Conservation (phyloP, 2,888 invertebrate genomes). For the Xestoiulus laeticollis region DNA sequence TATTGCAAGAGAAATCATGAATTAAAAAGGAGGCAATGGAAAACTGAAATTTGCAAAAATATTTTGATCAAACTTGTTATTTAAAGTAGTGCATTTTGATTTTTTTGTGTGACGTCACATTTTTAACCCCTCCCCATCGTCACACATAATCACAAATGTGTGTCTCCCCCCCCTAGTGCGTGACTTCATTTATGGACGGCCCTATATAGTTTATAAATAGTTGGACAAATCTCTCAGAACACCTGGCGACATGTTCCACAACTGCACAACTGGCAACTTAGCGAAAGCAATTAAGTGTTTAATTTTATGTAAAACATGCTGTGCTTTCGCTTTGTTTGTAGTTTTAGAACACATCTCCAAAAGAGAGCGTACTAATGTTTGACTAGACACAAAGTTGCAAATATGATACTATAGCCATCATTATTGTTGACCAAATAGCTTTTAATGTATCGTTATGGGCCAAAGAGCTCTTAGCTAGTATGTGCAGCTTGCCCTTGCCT, state of each 20-base stretch:
- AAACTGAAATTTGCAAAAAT: too few species aligned
- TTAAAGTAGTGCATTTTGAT: too few species aligned
- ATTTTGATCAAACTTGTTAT: too few species aligned
- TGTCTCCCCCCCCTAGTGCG: too few species aligned
- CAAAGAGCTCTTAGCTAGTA: not conserved
- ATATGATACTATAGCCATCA: not conserved
- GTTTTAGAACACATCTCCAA: not conserved
- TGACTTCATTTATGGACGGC: too few species aligned
- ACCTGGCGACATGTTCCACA: not conserved
- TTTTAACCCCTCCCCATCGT: too few species aligned
- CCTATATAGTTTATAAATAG: not conserved
- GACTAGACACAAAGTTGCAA: too few species aligned
- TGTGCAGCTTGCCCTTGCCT: not conserved
- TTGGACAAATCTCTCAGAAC: not conserved
- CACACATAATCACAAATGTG: too few species aligned
- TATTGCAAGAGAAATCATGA: too few species aligned
- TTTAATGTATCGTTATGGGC: not conserved
- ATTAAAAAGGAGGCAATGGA: too few species aligned
- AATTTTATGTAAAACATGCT: too few species aligned
- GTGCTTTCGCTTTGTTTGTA: not conserved
- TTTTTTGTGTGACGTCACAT: too few species aligned
- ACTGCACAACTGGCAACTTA: not conserved
- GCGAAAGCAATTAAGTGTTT: not conserved
- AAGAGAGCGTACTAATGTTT: not conserved
- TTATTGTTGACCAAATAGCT: conserved; percentile 1